These are phyloP conservation scores for Norana najaformis DNA, from an alignment of 2,888 invertebrate genomes.

Conservation along the genomic window DNA sequence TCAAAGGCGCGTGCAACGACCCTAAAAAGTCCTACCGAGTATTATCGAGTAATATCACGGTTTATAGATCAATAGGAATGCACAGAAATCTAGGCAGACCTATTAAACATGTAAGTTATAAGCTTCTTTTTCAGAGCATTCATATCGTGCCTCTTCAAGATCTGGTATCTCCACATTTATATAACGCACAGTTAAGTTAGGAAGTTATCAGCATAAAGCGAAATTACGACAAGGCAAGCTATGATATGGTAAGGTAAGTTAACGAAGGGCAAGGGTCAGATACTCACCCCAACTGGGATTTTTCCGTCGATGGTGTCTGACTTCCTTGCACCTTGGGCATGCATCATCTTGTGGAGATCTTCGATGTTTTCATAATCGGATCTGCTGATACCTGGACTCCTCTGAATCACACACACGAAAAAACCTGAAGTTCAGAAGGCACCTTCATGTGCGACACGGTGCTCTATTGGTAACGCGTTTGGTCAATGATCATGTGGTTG, in stretches of 20 bases:
- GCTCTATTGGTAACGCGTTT: no score
- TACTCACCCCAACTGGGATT: background rate
- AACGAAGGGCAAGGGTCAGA: background rate
- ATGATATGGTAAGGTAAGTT: background rate
- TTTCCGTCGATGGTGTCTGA: background rate
- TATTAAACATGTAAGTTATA: no score
- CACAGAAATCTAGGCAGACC: no score
- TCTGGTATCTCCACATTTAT: background rate
- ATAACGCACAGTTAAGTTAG: background rate
- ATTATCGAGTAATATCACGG: no score
- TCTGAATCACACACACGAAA: background rate
- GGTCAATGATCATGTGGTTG: no score
- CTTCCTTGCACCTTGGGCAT: background rate
- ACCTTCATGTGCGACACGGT: no score
- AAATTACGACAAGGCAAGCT: background rate
- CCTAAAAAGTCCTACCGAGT: no score
- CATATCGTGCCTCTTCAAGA: no score
- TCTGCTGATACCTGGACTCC: background rate
- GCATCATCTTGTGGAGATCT: background rate
- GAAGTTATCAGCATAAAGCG: background rate
- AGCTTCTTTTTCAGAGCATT: no score
- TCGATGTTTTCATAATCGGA: conserved; percentile 4
- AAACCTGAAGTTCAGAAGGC: background rate
- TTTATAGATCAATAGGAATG: no score
- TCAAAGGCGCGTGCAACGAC: no score